Evolutionary conservation across 1,140 invertebrate genomes (phyloP), one percentile per base, ranked within the genome.

Genomic region (Macrocentrus cingulum): DNA sequence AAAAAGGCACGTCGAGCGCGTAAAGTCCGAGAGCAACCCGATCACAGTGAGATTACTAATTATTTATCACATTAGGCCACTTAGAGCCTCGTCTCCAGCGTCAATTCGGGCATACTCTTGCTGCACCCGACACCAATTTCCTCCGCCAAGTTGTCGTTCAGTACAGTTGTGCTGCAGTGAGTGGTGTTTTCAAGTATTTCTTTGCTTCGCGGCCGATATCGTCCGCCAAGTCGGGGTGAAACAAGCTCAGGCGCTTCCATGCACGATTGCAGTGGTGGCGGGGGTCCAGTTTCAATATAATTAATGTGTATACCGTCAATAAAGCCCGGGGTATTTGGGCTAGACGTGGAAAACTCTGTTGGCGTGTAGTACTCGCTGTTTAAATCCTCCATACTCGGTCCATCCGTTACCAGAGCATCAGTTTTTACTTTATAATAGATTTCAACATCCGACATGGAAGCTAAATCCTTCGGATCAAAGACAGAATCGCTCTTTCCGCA

Each of bases 311-410:
- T 81, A 4, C 81, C 81, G 8, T 84, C 83, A 5, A 83, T 67
- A 5, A 79, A 56, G 6, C 50, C 63, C 0, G 56, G 46, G 0
- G 62, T 63, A 6, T 71, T 66, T 0, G 77, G 74, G 51, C 75
- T 77, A 7, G 67, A 62, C 2, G 74, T 73, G 0, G 80, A 82
- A 7, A 80, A 67, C 69, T 91, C 89, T 2, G 88, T 89, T 6
- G 90, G 90, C 15, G 90, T 91, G 75, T 91, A 92, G 68, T 91
- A 92, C 9, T 91, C 82, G 13, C 88, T 91, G 64, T 84, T 81
- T 4, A 80, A 69, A 54, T 88, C 83, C 15, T 84, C 81, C 58
- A 83, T 76, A 51, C 76, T 78, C 1, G 39, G 23, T 11, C 63
- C 68, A 4, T 58, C 49, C 1, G 57, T 64, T 2, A 58, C 55